phyloP scores from a whole-genome alignment of 1,140 invertebrate genomes.

The Nasonia longicornis region DNA sequence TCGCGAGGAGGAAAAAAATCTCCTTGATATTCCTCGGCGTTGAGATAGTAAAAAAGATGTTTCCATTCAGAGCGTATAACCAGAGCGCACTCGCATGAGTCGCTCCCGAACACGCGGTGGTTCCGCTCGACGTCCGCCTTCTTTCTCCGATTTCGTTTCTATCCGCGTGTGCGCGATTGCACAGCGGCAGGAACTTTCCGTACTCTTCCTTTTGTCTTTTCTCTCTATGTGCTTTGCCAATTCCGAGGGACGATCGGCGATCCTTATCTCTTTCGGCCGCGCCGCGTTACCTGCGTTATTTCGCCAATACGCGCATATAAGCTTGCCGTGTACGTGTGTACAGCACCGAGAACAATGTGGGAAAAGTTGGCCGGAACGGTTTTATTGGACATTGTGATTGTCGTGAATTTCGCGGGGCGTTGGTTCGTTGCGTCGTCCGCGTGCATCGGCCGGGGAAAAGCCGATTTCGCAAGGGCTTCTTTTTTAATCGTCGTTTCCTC shows the following conservation, averaged over 20 bases:
- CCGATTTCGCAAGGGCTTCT: not conserved
- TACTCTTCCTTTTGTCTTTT: not conserved
- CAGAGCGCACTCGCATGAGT: not conserved
- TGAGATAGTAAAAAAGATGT: too few relatives aligned
- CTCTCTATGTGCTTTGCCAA: too few relatives aligned
- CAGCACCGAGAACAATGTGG: not conserved
- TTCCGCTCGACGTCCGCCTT: not conserved
- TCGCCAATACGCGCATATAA: not conserved
- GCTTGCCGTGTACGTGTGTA: not conserved
- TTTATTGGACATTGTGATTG: conserved; percentile 1
- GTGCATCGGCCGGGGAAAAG: not conserved
- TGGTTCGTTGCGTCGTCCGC: not conserved
- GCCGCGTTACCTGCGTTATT: not conserved
- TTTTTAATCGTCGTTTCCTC: not conserved
- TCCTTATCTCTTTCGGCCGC: not conserved
- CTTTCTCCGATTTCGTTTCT: not conserved
- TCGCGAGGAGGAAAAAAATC: too few relatives aligned
- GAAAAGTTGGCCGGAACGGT: not conserved
- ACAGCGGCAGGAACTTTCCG: not conserved
- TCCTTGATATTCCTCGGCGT: too few relatives aligned
- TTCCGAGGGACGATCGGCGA: not conserved
- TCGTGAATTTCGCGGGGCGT: not conserved
- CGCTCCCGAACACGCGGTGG: not conserved
- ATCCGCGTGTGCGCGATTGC: not conserved
- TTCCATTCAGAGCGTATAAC: not conserved